Base-by-base conservation (phyloP, 2,888 invertebrate species). In the Tubulanus polymorphus region DNA sequence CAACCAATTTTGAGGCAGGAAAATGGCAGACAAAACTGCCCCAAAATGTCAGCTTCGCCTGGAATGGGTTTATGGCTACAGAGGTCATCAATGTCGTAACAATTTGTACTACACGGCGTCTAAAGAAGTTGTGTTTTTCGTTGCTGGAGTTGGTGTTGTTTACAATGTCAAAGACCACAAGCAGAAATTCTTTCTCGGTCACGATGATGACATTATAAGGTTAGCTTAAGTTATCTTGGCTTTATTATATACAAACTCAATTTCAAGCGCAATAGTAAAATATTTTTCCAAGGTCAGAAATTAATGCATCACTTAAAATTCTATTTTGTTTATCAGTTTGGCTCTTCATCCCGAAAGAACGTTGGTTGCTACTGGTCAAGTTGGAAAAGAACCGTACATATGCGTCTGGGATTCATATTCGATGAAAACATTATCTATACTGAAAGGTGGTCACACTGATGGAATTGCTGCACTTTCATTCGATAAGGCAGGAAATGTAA, bases 41-140 rank as follows among this genome's bases (percentile, higher is more conserved):
- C 79, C 79, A 2, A 66, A 67, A 23, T 67, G 73, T 12, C 73
- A 74, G 54, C 68, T 79, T 15, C 67, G 74, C 23, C 64, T 81
- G 53, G 78, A 78, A 55, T 81, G 80, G 81, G 78, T 81, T 8
- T 80, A 79, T 57, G 81, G 81, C 2, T 81, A 80, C 63, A 68
- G 79, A 50, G 79, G 79, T 2, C 79, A 79, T 52, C 76, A 78
- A 48, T 80, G 79, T 63, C 67, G 79, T 46, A 80, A 77, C 59
- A 81, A 81, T 60, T 60, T 80, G 27, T 71, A 64, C 55, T 75
- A 76, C 63, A 79, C 73, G n/a, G 70, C 68, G 37, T 65, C 67
- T 37, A 74, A 73, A 56, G 75, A 79, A 54, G 62, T 80, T 15
- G 78, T 79, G n/a, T 81, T 76, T 69, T 80, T 80, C 64, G 80